These are phyloP conservation scores for Drosophila recens DNA, from an alignment of 2,888 invertebrate genomes.

Conservation along the genomic window DNA sequence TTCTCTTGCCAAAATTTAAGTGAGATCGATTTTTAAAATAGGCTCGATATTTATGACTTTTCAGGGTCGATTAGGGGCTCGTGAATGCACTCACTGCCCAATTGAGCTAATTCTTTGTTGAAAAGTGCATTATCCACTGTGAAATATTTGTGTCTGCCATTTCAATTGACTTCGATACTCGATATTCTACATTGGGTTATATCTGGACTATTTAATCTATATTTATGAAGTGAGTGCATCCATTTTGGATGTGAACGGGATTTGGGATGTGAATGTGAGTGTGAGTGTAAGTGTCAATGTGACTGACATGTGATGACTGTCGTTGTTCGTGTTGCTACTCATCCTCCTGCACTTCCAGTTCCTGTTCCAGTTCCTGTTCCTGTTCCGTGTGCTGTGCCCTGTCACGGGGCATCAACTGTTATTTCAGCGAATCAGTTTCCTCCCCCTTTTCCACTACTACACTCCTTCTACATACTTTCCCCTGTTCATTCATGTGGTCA, in stretches of 20 bases:
- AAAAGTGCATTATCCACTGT: conserved; percentile 11
- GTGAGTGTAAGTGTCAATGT: neutral
- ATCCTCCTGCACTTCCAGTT: conserved; percentile 2
- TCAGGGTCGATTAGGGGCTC: conserved; percentile 1
- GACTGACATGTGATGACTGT: conserved; percentile 49
- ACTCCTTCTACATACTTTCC: neutral
- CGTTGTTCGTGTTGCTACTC: conserved; percentile 9
- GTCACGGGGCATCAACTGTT: conserved; percentile 68
- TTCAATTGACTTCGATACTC: conserved; percentile 19
- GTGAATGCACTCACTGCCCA: conserved; percentile 10
- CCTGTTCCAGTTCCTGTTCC: conserved; percentile 2
- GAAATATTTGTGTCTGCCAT: conserved; percentile 15
- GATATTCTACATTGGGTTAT: neutral
- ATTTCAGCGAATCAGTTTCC: conserved; percentile 46
- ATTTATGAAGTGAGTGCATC: conserved; percentile 61
- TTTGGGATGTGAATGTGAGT: neutral
- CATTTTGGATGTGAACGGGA: conserved; percentile 14
- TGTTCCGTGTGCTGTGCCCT: conserved; percentile 30
- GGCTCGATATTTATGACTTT: neutral
- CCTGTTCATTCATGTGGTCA: conserved; percentile 48
- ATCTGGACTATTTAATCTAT: conserved; percentile 63
- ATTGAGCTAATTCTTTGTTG: conserved; percentile 7
- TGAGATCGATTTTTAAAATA: no score
- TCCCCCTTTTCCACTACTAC: neutral
- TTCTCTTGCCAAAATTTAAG: neutral